Percentiles rank a stretch among this genome's conserved stretches.
phyloP scores from a whole-genome alignment of 2,113 vertebrate genomes.

The Cranoglanis bouderius region DNA sequence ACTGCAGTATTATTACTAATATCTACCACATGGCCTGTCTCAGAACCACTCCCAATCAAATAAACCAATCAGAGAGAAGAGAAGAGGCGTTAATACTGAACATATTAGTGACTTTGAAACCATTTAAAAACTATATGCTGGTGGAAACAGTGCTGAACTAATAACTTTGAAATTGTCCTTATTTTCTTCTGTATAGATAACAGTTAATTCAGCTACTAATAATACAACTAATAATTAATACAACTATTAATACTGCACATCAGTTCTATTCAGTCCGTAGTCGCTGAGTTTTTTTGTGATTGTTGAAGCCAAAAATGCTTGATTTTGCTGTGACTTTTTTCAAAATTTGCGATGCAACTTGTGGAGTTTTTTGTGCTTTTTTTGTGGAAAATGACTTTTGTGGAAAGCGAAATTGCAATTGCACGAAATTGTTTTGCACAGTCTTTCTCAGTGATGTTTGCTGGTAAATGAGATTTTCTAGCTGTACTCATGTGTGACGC shows the following conservation, averaged over 20 bases:
- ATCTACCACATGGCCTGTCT: conserved; percentile 67
- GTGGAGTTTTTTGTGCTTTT: no score
- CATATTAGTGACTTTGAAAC: background rate
- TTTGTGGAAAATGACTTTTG: no score
- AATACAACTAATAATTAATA: background rate
- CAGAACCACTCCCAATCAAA: conserved; percentile 64
- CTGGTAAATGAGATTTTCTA: no score
- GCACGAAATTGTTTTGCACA: no score
- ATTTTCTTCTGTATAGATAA: background rate
- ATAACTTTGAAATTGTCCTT: background rate
- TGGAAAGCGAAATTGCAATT: no score
- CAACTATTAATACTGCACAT: background rate
- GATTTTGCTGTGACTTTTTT: no score
- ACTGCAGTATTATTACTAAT: conserved; percentile 70
- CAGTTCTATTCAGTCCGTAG: background rate
- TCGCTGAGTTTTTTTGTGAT: no score
- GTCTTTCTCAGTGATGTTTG: no score
- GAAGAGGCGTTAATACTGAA: conserved; percentile 6
- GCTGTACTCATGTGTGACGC: no score
- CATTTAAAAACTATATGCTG: background rate
- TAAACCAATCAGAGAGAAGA: conserved; percentile 15
- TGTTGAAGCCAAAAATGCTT: no score
- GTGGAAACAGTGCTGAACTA: background rate
- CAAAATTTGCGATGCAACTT: no score
- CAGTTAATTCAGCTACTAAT: background rate